Percentiles rank a stretch among this genome's conserved stretches.
These are phyloP conservation scores for Brachylomia viminalis DNA, from an alignment of 2,888 invertebrate species.

Conservation along the genomic window DNA sequence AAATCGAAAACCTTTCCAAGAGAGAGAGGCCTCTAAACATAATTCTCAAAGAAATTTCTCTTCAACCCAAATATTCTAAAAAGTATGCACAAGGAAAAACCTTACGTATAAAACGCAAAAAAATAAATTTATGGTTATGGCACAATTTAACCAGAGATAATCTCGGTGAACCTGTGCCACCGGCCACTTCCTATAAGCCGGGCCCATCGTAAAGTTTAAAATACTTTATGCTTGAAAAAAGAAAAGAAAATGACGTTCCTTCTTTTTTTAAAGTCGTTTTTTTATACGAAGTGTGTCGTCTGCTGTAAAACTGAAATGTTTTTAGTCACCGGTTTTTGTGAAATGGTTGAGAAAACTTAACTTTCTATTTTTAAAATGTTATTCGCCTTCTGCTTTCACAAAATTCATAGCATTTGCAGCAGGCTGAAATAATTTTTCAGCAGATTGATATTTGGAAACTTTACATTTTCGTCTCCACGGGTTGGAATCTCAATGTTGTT, in stretches of 20 bases:
- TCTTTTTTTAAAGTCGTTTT: conserved; percentile 45
- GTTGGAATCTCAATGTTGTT: background rate
- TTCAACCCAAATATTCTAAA: conserved; percentile 53
- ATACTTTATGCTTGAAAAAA: conserved; percentile 60
- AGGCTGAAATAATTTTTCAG: background rate
- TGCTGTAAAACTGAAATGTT: conserved; percentile 12
- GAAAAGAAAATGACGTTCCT: conserved; percentile 43
- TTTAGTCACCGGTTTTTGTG: conserved; percentile 2
- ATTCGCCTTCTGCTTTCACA: background rate
- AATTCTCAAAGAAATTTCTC: conserved; percentile 47
- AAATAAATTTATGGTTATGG: conserved; percentile 72
- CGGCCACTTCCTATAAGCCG: conserved; percentile 58
- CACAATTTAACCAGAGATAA: conserved; percentile 72
- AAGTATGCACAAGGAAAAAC: conserved; percentile 57
- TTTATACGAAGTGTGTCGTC: conserved; percentile 10
- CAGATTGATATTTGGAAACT: no score
- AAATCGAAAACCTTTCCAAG: conserved; percentile 34
- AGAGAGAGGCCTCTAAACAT: conserved; percentile 13
- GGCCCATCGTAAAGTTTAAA: conserved; percentile 62
- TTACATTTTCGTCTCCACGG: no score
- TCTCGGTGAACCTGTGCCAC: conserved; percentile 69
- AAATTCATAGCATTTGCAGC: background rate
- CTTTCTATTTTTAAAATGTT: background rate
- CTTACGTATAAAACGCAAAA: conserved; percentile 49
- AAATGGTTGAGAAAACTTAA: background rate